Evolutionary conservation across 2,888 invertebrate genomes (phyloP), one percentile per base, ranked within the genome.

Genomic region (Drosophila parthenogenetica): DNA sequence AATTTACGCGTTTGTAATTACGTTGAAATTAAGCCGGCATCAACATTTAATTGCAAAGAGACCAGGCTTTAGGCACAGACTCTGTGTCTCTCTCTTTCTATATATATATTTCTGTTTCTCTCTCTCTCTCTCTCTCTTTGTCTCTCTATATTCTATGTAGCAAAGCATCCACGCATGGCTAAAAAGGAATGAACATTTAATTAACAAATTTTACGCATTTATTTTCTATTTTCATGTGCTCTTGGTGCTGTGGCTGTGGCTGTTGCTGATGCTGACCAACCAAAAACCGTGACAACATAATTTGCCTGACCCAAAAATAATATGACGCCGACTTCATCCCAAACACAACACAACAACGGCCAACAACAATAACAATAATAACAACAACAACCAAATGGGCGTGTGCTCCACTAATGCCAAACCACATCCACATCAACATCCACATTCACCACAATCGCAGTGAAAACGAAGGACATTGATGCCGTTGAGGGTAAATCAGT

Each of bases 401-500:
- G 39, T 60, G 43, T 51, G 43, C n/a, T 54, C 13, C 55, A 73
- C 73, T 57, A 57, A 71, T 67, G 55, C 25, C 59, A 60, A 73
- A 64, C 57, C 75, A 61, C 68, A 72, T 57, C 55, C 57, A 63
- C 62, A 69, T 50, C 48, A 14, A 39, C 39, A 39, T 39, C 55
- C 76, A 60, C 69, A 73, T 53, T 58, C 57, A 67, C 64, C 76
- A 62, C 67, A 73, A 64, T 59, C 62, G 73, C 87, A 94, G 96
- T 96, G 70, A 94, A 95, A 87, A 95, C 96, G 77, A 95, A 96
- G 91, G 96, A 96, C 92, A 94, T 97, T 84, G 96, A 96, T 92
- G 97, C 97, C 29, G 97, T 97, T 79, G 96, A 97, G 92, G 97
- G 97, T 58, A 96, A 96, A 93, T 95, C 95, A 91, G 96, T 97